Evolutionary conservation across 2,888 invertebrate species (phyloP).

Genomic region (Allophyes oxyacanthae): DNA sequence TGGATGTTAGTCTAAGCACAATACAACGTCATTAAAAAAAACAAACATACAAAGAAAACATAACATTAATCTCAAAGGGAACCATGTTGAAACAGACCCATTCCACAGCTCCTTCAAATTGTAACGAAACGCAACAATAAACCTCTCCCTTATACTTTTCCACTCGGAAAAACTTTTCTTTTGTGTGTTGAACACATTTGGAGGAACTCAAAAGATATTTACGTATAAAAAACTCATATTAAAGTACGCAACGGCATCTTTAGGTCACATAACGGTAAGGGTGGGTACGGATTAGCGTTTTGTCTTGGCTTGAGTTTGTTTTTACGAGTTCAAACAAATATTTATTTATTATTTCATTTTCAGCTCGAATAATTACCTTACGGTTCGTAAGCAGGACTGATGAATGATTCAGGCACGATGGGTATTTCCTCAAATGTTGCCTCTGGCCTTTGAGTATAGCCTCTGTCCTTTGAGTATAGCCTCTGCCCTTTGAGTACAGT

Average conservation of each 20-base stretch:
- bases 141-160: constrained; percentile 48
- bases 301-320: neutral
- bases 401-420: too few relatives aligned
- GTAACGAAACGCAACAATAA: constrained; percentile 42
- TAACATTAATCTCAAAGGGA: constrained; percentile 15
- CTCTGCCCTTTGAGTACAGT: too few relatives aligned
- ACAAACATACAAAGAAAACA: constrained; percentile 21
- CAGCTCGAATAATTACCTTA: too few relatives aligned
- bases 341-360: too few relatives aligned
- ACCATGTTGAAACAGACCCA: constrained; percentile 7
- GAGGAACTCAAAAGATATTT: constrained; percentile 59
- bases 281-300: constrained; percentile 14
- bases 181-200: constrained; percentile 54
- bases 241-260: constrained; percentile 45
- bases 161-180: constrained; percentile 53
- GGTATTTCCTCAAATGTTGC: too few relatives aligned
- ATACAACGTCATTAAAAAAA: neutral
- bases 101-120: constrained; percentile 30
- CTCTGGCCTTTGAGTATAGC: too few relatives aligned
- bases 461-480: too few relatives aligned
- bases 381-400: too few relatives aligned
- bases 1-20: too few relatives aligned
- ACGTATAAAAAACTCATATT: constrained; percentile 61
- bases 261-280: constrained; percentile 48
- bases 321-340: neutral